Evolutionary conservation across 1,140 invertebrate genomes (phyloP).

Genomic region (Pachyrhynchus sulphureomaculatus): DNA sequence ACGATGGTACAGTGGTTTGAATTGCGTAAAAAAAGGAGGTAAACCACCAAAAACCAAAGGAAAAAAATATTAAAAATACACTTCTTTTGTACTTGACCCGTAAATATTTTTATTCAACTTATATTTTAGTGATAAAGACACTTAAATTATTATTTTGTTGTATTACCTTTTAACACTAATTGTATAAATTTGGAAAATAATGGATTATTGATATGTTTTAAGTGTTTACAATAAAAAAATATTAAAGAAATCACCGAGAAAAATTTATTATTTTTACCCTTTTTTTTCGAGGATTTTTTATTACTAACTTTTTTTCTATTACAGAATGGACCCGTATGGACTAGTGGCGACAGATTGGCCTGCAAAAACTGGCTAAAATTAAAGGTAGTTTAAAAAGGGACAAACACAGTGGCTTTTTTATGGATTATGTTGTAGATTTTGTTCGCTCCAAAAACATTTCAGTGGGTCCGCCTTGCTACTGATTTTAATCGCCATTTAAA

Average conservation of each 20-base stretch:
- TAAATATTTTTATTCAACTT: background rate
- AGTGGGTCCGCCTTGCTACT: background rate
- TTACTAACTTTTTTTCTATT: slow-evolving; percentile 20
- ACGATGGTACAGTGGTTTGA: background rate
- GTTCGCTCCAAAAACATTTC: background rate
- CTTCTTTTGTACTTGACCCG: background rate
- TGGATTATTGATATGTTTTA: background rate
- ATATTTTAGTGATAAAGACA: background rate
- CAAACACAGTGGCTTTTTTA: slow-evolving; percentile 6
- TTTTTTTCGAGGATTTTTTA: background rate
- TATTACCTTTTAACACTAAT: background rate
- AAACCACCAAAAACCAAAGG: slow-evolving; percentile 15
- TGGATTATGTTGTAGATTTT: background rate
- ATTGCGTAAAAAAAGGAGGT: slow-evolving; percentile 10
- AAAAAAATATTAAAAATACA: slow-evolving; percentile 6
- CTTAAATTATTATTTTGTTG: background rate
- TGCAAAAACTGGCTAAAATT: background rate
- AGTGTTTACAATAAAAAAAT: background rate
- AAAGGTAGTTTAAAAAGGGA: slow-evolving; percentile 28
- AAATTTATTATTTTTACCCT: slow-evolving; percentile 2
- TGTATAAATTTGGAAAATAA: background rate
- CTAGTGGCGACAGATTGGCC: background rate
- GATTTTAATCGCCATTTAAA: too few species aligned
- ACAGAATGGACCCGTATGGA: slow-evolving; percentile 10
- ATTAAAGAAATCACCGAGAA: background rate